Conservation (phyloP, 2,113 vertebrate genomes). For the Lota lota region DNA sequence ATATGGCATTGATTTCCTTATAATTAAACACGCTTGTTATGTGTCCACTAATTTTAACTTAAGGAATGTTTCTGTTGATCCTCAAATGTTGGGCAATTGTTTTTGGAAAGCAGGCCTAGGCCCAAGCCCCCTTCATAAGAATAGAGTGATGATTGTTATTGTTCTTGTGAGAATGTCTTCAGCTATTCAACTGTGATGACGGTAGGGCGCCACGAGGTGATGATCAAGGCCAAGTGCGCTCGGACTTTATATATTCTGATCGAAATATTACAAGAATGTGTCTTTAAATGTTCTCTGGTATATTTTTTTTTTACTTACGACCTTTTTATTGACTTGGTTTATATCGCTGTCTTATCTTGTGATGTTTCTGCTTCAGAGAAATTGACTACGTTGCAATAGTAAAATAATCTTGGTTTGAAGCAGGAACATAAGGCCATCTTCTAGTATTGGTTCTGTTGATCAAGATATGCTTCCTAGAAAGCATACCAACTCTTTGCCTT, state of each 20-base stretch:
- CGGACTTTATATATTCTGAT: neutral
- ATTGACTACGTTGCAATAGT: neutral
- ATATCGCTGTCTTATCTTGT: neutral
- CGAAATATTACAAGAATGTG: neutral
- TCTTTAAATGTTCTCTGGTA: neutral
- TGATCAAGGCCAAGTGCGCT: slow-evolving; percentile 29
- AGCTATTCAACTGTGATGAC: slow-evolving; percentile 47
- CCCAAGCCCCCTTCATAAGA: neutral
- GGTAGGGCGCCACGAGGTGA: slow-evolving; percentile 46
- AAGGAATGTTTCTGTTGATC: too few relatives aligned
- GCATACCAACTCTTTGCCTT: too few relatives aligned
- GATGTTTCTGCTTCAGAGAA: too few relatives aligned
- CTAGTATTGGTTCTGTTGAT: neutral
- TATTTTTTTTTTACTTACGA: neutral
- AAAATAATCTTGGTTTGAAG: neutral
- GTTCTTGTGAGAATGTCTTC: slow-evolving; percentile 21
- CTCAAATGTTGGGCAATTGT: neutral
- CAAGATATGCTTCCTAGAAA: neutral
- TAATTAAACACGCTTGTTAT: too few relatives aligned
- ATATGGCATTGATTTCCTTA: neutral
- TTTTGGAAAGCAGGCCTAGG: neutral
- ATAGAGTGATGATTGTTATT: neutral
- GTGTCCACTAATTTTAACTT: too few relatives aligned
- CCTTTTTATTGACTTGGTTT: neutral
- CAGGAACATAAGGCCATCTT: neutral